Conservation (phyloP, 2,888 invertebrate genomes). For the Drosophila prostipennis region DNA sequence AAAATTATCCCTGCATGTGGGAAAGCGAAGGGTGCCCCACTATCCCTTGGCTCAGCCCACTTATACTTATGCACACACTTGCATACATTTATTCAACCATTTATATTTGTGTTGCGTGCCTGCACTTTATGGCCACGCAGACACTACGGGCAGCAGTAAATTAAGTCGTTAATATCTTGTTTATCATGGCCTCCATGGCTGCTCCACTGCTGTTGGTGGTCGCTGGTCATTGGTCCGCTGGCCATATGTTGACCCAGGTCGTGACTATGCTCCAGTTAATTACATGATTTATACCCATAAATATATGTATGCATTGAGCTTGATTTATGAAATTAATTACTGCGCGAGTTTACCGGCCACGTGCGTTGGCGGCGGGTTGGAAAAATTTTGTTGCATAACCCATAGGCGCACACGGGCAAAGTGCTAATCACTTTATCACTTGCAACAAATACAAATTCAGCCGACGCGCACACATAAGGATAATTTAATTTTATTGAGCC, state of each 20-base stretch:
- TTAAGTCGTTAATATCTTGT: slow-evolving; percentile 80
- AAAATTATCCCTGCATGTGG: slow-evolving; percentile 17
- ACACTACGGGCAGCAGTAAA: slow-evolving; percentile 66
- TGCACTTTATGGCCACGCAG: slow-evolving; percentile 66
- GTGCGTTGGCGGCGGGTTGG: slow-evolving; percentile 7
- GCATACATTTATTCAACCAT: slow-evolving; percentile 71
- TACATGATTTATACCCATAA: slow-evolving; percentile 76
- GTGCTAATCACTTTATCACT: slow-evolving; percentile 57
- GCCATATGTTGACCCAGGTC: slow-evolving; percentile 54
- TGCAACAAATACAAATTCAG: slow-evolving; percentile 36
- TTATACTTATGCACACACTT: background rate
- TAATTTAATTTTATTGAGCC: slow-evolving; percentile 63
- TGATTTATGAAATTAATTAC: slow-evolving; percentile 78
- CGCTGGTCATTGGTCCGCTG: slow-evolving; percentile 6
- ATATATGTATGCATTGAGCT: slow-evolving; percentile 63
- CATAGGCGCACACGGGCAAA: slow-evolving; percentile 9
- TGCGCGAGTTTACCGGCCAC: slow-evolving; percentile 54
- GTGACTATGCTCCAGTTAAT: slow-evolving; percentile 69
- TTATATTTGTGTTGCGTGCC: slow-evolving; percentile 71
- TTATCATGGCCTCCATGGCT: slow-evolving; percentile 63
- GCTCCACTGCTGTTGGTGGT: slow-evolving; percentile 2
- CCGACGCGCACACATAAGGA: slow-evolving; percentile 35
- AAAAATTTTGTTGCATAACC: slow-evolving; percentile 67
- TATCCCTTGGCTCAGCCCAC: slow-evolving; percentile 49
- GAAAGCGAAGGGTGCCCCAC: slow-evolving; percentile 13